Evolutionary conservation across 1,140 invertebrate genomes (phyloP), one percentile per base, ranked within the genome.

Genomic region (Drosophila bipectinata): DNA sequence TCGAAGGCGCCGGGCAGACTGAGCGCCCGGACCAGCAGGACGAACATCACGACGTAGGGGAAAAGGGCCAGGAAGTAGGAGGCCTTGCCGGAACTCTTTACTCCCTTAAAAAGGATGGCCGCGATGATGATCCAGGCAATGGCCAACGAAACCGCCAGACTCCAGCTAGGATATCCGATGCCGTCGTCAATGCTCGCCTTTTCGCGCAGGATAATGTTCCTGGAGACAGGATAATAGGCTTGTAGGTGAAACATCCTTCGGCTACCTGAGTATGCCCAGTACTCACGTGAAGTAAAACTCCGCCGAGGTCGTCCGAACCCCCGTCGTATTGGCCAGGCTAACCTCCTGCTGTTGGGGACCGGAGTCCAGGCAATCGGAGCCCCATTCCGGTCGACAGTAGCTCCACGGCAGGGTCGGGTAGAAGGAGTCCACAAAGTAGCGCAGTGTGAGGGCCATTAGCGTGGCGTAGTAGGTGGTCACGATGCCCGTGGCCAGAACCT

Each of bases 1-100:
- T 95, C 92, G 1, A 91, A 92, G 6, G 97, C 96, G 1, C 97
- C 97, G 0, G 95, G 94, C 56, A 98, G 91, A 1, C 96, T 97
- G 93, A 95, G 73, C 92, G 96, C 82, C 92, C 93, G 79, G 6
- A 96, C 93, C 1, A 98, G 92, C 3, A 98, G 90, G 4, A 95
- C 94, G 1, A 96, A 90, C 90, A 98, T 93, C 10, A 98, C 94
- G 1, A 97, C 93, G 89, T 98, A 98, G 0, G 97, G 97, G 85
- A 98, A 98, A 3, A 97, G 90, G 0, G 97, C 97, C 0, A 97
- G 94, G 87, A 98, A 97, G 83, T 97, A 98, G 0, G 96, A 94
- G 0, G 95, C 95, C 92, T 96, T 96, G 47, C 96, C 96, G 0
- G 95, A 95, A 73, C 95, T 96, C 80, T 95, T 94, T 1, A 98